Percentiles rank a stretch among this genome's conserved stretches.
These are phyloP conservation scores for Drosophila bipectinata DNA, from an alignment of 1,140 invertebrate genomes.

Conservation along the genomic window DNA sequence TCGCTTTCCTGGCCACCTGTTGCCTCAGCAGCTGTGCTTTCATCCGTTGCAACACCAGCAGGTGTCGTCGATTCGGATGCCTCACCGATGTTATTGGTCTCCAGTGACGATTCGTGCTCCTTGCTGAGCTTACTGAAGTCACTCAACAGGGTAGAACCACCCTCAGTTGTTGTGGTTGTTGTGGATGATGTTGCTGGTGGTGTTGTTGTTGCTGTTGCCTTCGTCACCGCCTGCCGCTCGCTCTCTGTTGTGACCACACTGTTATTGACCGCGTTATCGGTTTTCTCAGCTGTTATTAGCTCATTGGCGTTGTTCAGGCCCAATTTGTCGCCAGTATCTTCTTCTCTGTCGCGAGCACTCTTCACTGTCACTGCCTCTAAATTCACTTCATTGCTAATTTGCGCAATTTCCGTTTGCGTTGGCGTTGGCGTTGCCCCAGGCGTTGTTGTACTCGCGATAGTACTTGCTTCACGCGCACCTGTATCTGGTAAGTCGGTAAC, in stretches of 20 bases:
- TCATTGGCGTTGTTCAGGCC: constrained; percentile 10
- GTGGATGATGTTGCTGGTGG: constrained; percentile 15
- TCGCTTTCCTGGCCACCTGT: constrained; percentile 42
- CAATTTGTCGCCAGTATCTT: constrained; percentile 21
- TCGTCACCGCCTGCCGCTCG: neutral
- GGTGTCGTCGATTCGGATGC: constrained; percentile 21
- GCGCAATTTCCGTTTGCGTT: constrained; percentile 65
- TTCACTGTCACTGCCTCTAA: constrained; percentile 71
- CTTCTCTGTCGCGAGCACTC: constrained; percentile 30
- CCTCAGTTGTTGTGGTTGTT: constrained; percentile 18
- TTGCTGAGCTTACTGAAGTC: constrained; percentile 30
- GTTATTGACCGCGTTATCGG: constrained; percentile 55
- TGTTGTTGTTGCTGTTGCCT: constrained; percentile 17
- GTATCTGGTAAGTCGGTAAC: constrained; percentile 3
- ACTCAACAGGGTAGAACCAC: constrained; percentile 15
- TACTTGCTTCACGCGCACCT: constrained; percentile 8
- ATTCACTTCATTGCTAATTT: constrained; percentile 82
- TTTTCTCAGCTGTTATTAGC: constrained; percentile 54
- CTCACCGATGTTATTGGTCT: constrained; percentile 67
- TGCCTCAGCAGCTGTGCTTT: constrained; percentile 25
- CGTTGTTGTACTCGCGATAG: constrained; percentile 26
- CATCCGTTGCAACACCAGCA: constrained; percentile 18
- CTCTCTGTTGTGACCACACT: constrained; percentile 46
- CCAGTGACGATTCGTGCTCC: constrained; percentile 54
- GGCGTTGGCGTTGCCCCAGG: constrained; percentile 34